Conservation (phyloP, 2,888 invertebrate species). For the Adelognathus sp. region DNA sequence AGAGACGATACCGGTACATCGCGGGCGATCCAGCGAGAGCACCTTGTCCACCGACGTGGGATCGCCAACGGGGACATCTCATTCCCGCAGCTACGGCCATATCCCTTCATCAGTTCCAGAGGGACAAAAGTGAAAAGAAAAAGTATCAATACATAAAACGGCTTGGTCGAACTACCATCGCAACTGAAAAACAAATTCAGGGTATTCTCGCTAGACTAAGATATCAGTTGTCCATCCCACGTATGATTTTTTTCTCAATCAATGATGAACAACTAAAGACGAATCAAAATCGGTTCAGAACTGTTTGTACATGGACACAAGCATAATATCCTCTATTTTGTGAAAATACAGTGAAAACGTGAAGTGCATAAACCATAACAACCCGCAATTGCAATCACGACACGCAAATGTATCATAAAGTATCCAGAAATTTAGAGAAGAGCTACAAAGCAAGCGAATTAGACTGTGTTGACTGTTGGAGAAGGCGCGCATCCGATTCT, state of each 20-base stretch:
- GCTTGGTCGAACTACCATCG: no score
- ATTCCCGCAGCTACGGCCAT: constrained; percentile 57
- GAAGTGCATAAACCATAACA: no score
- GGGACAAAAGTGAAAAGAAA: constrained; percentile 25
- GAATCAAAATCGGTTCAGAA: no score
- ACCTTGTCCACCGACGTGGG: constrained; percentile 1
- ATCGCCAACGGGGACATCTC: constrained; percentile 52
- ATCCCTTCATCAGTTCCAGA: constrained; percentile 35
- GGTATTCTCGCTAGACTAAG: no score
- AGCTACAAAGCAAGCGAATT: constrained; percentile 38
- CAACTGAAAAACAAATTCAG: no score
- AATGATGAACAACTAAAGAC: no score
- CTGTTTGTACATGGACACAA: no score
- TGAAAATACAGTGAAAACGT: no score
- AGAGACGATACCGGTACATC: constrained; percentile 37
- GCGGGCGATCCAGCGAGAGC: constrained; percentile 26
- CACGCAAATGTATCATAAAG: background rate
- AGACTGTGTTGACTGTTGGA: constrained; percentile 35
- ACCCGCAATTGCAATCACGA: no score
- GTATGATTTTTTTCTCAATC: no score
- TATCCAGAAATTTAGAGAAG: background rate
- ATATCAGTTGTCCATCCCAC: no score
- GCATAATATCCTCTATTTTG: no score
- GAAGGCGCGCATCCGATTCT: constrained; percentile 40
- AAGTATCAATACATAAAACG: background rate